Conservation (phyloP, 2,797 vertebrate species). For the Sebastolobus altivelis region DNA sequence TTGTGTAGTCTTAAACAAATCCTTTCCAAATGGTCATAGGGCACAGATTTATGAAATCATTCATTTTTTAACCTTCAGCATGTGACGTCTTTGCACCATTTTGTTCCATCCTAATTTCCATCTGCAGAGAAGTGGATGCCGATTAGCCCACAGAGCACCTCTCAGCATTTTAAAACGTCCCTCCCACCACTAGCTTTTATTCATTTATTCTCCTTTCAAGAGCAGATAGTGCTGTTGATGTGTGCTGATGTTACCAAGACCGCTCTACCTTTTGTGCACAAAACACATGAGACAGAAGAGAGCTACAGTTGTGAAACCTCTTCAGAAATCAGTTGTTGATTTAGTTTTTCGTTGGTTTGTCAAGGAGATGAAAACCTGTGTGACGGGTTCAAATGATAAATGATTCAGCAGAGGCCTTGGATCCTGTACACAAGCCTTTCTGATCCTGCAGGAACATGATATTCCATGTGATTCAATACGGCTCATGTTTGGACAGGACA, state of each 20-base stretch:
- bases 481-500: background rate
- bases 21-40: background rate
- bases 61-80: background rate
- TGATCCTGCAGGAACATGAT: background rate
- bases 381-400: background rate
- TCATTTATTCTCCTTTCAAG: background rate
- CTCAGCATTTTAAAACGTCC: background rate
- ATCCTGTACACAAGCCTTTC: background rate
- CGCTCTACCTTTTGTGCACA: background rate
- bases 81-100: background rate
- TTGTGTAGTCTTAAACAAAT: background rate
- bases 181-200: background rate
- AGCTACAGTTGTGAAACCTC: background rate
- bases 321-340: background rate
- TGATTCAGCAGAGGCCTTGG: slow-evolving; percentile 10
- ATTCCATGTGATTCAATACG: background rate
- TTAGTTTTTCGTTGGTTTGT: slow-evolving; percentile 12
- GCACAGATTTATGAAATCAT: background rate
- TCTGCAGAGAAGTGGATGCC: background rate
- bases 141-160: slow-evolving; percentile 2
- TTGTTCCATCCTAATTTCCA: background rate
- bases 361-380: slow-evolving; percentile 9
- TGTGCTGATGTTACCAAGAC: background rate
- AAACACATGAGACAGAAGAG: background rate
- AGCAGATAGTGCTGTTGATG: background rate